Base-by-base conservation (phyloP, 2,888 invertebrate species). In the Chrysina gloriosa region DNA sequence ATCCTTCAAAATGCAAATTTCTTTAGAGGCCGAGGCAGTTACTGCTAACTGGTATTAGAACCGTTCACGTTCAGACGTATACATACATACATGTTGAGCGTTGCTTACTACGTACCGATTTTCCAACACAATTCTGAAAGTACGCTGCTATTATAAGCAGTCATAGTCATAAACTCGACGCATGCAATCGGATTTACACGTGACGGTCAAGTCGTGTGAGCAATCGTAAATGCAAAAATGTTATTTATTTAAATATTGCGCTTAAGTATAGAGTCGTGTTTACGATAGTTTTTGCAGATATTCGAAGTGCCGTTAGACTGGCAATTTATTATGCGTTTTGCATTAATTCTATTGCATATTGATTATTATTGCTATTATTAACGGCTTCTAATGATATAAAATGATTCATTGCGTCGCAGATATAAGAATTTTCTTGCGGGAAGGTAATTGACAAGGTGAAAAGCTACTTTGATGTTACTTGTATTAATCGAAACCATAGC, bases 311-410 rank as follows among this genome's bases (percentile, higher is more conserved):
- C 56, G 56, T 56, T 56, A 56, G 6, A 14, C 39, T 39, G 23
- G 21, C 39, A 11, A 56, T 56, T 56, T 56, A 56, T 56, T 52
- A 52, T 52, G 52, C 31, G 25, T 34, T 52, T 52, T n/a, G 52
- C 52, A 52, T 52, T 52, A 52, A 52, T 31, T 52, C 19, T 31
- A 52, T 52, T 31, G 21, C 52, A 31, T 31, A 19, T 52, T 31
- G 14, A 34, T 31, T 52, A 19, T 31, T 31, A 31, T 52, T 19
- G 52, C 31, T 19, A 31, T 31, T 52, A 52, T 52, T 7, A 31
- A 9, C 21, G 11, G 25, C n/a, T 1, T 9, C 25, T 48, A 9
- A 4, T 11, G 27, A 11, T 48, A 4, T 9, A 3, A 19, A 31
- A 52, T 31, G 52, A 52, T 31, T 31, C 31, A 31, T 52, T 16